Evolutionary conservation across 2,888 invertebrate species (phyloP).

Genomic region (Alviniconcha strummeri): DNA sequence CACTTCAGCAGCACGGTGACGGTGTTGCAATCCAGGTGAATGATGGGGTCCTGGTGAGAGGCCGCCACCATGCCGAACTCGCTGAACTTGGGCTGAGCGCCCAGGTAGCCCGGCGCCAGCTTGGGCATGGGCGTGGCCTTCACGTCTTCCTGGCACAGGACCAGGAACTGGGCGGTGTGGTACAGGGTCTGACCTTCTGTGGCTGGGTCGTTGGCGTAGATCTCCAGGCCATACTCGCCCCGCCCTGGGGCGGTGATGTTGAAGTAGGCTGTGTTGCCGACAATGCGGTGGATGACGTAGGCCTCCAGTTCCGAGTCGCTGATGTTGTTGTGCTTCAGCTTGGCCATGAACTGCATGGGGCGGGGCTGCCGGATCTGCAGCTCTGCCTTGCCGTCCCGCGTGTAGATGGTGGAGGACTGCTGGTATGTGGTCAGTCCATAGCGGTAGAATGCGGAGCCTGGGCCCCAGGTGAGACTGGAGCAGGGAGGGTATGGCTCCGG

Average conservation of each 20-base stretch:
- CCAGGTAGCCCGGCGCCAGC: slow-evolving; percentile 72
- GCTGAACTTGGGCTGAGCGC: slow-evolving; percentile 71
- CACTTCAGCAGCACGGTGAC: slow-evolving; percentile 63
- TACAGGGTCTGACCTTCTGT: slow-evolving; percentile 70
- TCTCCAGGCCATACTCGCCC: slow-evolving; percentile 72
- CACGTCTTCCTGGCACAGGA: slow-evolving; percentile 69
- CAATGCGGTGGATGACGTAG: slow-evolving; percentile 70
- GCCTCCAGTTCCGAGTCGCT: slow-evolving; percentile 69
- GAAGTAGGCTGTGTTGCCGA: slow-evolving; percentile 71
- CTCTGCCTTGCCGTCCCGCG: slow-evolving; percentile 70
- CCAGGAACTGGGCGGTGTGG: slow-evolving; percentile 71
- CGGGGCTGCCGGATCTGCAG: slow-evolving; percentile 67
- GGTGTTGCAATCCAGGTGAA: slow-evolving; percentile 66
- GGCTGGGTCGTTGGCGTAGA: slow-evolving; percentile 72
- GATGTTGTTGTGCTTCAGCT: slow-evolving; percentile 67
- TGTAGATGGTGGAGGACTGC: slow-evolving; percentile 69
- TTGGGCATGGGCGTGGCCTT: slow-evolving; percentile 67
- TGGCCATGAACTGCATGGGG: slow-evolving; percentile 72
- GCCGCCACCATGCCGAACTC: slow-evolving; percentile 66
- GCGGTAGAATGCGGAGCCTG: slow-evolving; percentile 67
- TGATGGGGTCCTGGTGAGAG: slow-evolving; percentile 70
- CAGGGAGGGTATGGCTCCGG: slow-evolving; percentile 72
- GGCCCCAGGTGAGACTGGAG: slow-evolving; percentile 73
- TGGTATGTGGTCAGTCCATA: slow-evolving; percentile 69
- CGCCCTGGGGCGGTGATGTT: slow-evolving; percentile 68